phyloP scores from a whole-genome alignment of 37 sponge, comb jelly and placozoan species.

The Halichondria panicea region DNA sequence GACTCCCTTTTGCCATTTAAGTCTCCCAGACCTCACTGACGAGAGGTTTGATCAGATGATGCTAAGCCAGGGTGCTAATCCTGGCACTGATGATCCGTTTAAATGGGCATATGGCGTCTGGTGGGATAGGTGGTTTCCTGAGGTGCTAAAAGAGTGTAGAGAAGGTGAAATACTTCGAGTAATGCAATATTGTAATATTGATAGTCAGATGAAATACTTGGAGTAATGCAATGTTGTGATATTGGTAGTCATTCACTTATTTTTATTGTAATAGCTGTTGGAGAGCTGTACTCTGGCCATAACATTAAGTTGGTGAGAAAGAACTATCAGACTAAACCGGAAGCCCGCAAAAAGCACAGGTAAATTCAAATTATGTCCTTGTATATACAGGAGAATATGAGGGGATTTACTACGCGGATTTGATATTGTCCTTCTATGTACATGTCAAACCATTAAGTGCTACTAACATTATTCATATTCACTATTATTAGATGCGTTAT shows the following conservation, averaged over 20 bases:
- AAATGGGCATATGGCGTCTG: slow-evolving; percentile 50
- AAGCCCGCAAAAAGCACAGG: too few species aligned
- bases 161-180: slow-evolving; percentile 7
- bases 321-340: too few species aligned
- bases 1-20: neutral
- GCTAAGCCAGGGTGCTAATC: neutral
- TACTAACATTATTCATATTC: too few species aligned
- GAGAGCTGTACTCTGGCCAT: neutral
- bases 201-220: neutral
- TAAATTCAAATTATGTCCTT: too few species aligned
- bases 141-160: slow-evolving; percentile 63
- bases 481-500: too few species aligned
- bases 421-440: too few species aligned
- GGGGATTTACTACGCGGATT: too few species aligned
- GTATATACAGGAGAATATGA: too few species aligned
- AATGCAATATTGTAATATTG: neutral
- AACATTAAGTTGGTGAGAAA: too few species aligned
- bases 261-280: neutral
- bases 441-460: too few species aligned
- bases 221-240: neutral
- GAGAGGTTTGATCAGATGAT: slow-evolving; percentile 7
- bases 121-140: slow-evolving; percentile 85
- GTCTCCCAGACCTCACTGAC: neutral
- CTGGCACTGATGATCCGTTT: slow-evolving; percentile 6
- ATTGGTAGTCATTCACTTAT: neutral